phyloP scores from a whole-genome alignment of 2,113 vertebrate species.

The Chloroceryle aenea region DNA sequence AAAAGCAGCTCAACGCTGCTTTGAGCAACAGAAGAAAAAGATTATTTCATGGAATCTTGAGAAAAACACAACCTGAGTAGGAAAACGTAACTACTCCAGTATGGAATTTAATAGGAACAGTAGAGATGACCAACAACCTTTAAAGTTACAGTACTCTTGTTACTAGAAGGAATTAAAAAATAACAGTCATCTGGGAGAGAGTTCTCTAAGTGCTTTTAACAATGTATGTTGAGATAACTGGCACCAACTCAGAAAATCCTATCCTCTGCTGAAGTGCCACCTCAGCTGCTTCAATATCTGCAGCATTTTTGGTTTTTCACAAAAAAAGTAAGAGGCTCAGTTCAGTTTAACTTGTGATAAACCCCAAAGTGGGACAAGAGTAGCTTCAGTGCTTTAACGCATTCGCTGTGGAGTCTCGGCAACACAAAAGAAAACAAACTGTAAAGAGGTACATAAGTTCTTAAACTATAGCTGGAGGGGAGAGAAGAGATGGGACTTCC shows the following conservation, averaged over 20 bases:
- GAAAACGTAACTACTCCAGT: neutral
- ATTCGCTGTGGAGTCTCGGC: neutral
- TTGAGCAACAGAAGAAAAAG: neutral
- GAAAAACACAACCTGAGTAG: neutral
- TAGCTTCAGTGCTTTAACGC: neutral
- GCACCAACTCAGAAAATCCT: neutral
- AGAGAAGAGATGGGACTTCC: conserved; percentile 13
- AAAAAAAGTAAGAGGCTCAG: neutral
- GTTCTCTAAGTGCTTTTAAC: neutral
- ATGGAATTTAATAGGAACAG: neutral
- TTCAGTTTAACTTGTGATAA: neutral
- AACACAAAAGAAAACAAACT: neutral
- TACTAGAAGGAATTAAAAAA: neutral
- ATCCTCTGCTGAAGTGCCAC: neutral
- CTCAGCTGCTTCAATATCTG: neutral
- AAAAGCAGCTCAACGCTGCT: neutral
- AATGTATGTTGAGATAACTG: neutral
- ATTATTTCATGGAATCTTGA: neutral
- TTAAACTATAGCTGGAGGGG: neutral
- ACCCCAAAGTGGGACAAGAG: neutral
- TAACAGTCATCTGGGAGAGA: neutral
- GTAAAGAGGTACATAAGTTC: neutral
- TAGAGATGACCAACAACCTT: neutral
- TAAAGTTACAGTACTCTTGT: neutral
- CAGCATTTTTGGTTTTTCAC: neutral